Evolutionary conservation across 2,888 invertebrate genomes (phyloP), one percentile per base, ranked within the genome.

Genomic region (Epistrophe grossulariae): DNA sequence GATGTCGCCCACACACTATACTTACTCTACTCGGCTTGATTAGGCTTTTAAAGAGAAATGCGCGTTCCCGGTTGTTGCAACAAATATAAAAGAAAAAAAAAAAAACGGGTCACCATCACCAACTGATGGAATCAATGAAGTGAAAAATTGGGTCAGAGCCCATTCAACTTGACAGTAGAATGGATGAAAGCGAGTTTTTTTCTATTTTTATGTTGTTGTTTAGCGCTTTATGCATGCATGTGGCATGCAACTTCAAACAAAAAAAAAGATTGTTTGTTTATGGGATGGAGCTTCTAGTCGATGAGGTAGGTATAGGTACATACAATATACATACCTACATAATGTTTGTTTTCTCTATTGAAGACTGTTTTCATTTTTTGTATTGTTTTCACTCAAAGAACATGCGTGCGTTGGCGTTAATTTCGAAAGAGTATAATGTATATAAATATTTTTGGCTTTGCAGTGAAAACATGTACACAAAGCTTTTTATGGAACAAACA

Each of bases 111-210:
- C 76, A 40, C 28, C 43, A 52, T 35, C 31, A 35, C 17, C 70
- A 31, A 9, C 52, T 48, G 73, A 79, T 59, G 64, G 64, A 64
- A 52, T 48, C 79, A 70, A 87, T 79, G 78, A 52, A 81, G 71
- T 68, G 68, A 59, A 40, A 79, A 87, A 79, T 83, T 70, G 17
- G 87, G 87, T 83, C 87, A 79, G 35, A 68, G 55, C 55, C 70
- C 48, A 74, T 79, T 62, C 59, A 66, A 60, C 57, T 45, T 19
- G 60, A 38, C 77, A 71, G 48, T 57, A 62, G 38, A 59, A 64
- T 48, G 79, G 74, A 85, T 78, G 78, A 82, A 87, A 82, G 82
- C 62, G 72, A 80, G 77, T 62, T 59, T 84, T n/a, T 84, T 35
- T 68, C 50, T 68, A 50, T 68, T 68, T 68, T 31, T 68, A 68